Evolutionary conservation across 2,113 vertebrate genomes (phyloP), one percentile per base, ranked within the genome.

Genomic region (Emberiza fucata): DNA sequence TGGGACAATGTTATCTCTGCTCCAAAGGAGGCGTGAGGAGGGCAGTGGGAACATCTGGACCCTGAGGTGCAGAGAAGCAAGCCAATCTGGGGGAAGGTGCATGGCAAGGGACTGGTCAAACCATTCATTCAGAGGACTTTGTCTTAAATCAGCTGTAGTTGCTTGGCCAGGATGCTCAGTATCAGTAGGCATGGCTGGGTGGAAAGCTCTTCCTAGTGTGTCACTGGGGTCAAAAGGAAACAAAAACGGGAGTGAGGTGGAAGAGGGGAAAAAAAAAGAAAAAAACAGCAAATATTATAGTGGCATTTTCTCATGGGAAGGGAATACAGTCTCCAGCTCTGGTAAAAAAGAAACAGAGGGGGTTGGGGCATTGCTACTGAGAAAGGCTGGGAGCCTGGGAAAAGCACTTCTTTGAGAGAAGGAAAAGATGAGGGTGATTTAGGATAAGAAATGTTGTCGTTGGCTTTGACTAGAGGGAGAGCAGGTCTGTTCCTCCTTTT

Each of bases 251-350:
- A 96, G 57, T 71, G 60, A 69, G 65, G 39, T 88, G 40, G 86
- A 94, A 81, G 42, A 89, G 78, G 70, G 29, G 20, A 86, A 88
- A 85, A 88, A 88, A 88, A 91, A 92, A 71, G 31, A 87, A 80
- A 88, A 88, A 93, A 78, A 2, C 33, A 88, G 69, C 57, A 75
- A 94, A 94, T 92, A 86, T 88, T 88, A 88, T 81, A 90, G 85
- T 92, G 86, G n/a, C 83, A 92, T 94, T 96, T 96, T 94, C 95
- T 96, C 94, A 88, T 96, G 93, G 88, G 96, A 97, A 97, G 96
- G 88, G 70, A 96, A 93, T 93, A 94, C 51, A 73, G 68, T 93
- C 65, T 92, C 39, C 82, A 86, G 48, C 71, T 92, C 86, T 90
- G 72, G 92, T 95, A 50, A 94, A 96, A 96, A 88, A 88, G 95